A percentile compares a stretch with the other conserved stretches of the same genome.
Conservation (phyloP, 30 jellyfish, hydroid and myxozoan species). For the Mastigias papua region DNA sequence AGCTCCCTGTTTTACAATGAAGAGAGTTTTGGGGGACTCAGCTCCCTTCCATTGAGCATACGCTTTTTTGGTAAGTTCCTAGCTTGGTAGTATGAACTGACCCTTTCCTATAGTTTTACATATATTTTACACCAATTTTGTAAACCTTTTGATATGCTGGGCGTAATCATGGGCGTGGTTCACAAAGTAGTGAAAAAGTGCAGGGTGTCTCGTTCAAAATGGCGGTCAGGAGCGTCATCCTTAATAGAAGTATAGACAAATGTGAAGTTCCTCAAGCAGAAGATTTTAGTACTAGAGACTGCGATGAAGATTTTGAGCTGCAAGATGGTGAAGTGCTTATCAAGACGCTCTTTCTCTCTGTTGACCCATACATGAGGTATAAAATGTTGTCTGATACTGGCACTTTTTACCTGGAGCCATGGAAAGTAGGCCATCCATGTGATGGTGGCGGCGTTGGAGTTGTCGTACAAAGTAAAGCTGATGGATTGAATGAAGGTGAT, state of each 20-base stretch:
- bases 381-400: constrained; percentile 53
- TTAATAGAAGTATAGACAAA: neutral
- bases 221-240: neutral
- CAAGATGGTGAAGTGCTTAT: constrained; percentile 67
- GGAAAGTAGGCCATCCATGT: constrained; percentile 69
- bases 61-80: too few relatives aligned
- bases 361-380: constrained; percentile 70
- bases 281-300: neutral
- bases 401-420: constrained; percentile 50
- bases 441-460: constrained; percentile 68
- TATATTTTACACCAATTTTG: too few relatives aligned
- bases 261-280: constrained; percentile 32
- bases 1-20: too few relatives aligned
- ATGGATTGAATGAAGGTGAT: constrained; percentile 8
- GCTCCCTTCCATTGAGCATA: too few relatives aligned
- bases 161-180: too few relatives aligned
- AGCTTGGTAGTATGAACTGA: too few relatives aligned
- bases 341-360: constrained; percentile 57
- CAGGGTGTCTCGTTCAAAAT: neutral
- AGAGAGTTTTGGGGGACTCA: too few relatives aligned
- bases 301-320: constrained; percentile 2
- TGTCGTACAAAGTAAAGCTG: constrained; percentile 30
- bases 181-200: too few relatives aligned
- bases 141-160: too few relatives aligned
- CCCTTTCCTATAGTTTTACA: too few relatives aligned